Evolutionary conservation across 1,140 invertebrate genomes (phyloP).

Genomic region (Penaeus indicus): DNA sequence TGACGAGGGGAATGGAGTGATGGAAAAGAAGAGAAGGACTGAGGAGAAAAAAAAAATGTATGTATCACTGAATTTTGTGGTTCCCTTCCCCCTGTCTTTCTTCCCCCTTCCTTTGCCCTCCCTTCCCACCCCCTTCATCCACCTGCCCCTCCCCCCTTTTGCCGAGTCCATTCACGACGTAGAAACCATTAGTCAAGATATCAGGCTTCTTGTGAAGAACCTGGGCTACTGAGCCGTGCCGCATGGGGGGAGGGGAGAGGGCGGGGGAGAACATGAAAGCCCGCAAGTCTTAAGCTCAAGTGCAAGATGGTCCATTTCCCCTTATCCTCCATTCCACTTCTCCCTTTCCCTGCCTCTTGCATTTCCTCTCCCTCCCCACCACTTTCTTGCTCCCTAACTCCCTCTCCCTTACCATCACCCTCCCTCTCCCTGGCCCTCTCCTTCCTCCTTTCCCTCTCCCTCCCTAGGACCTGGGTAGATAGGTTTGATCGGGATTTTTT

Average conservation of each 20-base stretch:
- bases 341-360: slow-evolving; percentile 6
- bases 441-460: neutral
- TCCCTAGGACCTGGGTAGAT: neutral
- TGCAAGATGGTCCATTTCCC: neutral
- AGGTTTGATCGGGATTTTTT: slow-evolving; percentile 4
- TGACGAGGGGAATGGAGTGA: no score
- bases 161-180: slow-evolving; percentile 42
- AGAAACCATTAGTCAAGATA: slow-evolving; percentile 56
- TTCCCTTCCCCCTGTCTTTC: no score
- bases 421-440: neutral
- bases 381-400: neutral
- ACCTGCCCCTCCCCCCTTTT: slow-evolving; percentile 17
- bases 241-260: neutral
- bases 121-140: no score
- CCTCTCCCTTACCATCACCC: neutral
- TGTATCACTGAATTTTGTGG: no score
- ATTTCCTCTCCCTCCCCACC: neutral
- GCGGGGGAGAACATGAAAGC: neutral
- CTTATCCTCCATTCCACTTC: neutral
- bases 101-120: no score
- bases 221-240: neutral
- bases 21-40: no score
- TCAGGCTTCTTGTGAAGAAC: slow-evolving; percentile 29
- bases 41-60: no score
- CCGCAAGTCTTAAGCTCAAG: no score